Evolutionary conservation across 2,797 vertebrate species (phyloP).

Genomic region (Gymnothorax javanicus): DNA sequence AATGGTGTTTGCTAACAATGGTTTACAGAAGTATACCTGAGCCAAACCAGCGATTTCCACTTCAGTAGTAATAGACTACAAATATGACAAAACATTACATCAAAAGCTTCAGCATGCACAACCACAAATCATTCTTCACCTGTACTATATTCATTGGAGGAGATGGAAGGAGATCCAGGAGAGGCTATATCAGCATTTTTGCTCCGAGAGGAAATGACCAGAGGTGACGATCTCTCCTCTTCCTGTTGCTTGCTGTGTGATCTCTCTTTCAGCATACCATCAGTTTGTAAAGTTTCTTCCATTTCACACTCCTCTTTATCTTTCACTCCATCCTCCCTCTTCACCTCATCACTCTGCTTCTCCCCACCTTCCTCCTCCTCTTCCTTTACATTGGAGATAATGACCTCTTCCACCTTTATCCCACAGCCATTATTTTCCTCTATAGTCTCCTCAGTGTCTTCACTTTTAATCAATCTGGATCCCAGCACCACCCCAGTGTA

Average conservation of each 20-base stretch:
- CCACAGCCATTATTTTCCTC: slow-evolving; percentile 24
- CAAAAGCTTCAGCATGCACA: too few relatives aligned
- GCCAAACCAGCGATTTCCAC: too few relatives aligned
- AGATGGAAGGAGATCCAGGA: not conserved
- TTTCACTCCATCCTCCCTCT: not conserved
- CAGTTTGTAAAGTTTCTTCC: not conserved
- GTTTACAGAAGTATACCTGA: too few relatives aligned
- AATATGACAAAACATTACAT: not conserved
- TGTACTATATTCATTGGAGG: not conserved
- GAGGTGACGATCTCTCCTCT: not conserved
- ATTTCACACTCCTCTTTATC: not conserved
- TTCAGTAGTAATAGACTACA: too few relatives aligned
- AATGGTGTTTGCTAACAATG: too few relatives aligned
- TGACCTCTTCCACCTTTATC: not conserved
- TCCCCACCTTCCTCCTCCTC: slow-evolving; percentile 14
- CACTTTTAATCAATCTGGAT: slow-evolving; percentile 17
- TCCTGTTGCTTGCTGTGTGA: not conserved
- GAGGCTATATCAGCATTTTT: not conserved
- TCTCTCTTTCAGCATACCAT: slow-evolving; percentile 35
- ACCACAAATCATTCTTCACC: not conserved
- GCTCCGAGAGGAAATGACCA: not conserved
- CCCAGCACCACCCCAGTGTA: not conserved
- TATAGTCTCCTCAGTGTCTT: slow-evolving; percentile 32
- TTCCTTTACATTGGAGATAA: slow-evolving; percentile 17
- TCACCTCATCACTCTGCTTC: slow-evolving; percentile 7